These are phyloP conservation scores for Phallusia fumigata DNA, from an alignment of 23 tunicate genomes.

Conservation along the genomic window DNA sequence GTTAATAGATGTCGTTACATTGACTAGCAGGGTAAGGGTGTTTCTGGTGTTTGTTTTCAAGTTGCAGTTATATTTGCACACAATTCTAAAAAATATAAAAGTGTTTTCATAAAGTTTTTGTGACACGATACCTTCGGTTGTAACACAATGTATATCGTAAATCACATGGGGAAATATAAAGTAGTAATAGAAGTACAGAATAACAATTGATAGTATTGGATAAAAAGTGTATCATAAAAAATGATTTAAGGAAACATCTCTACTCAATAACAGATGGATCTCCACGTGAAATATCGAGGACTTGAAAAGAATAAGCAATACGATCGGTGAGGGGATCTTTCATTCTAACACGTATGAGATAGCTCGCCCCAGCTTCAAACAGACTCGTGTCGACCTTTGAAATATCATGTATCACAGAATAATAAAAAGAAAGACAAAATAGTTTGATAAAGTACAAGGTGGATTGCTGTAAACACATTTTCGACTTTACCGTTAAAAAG, in stretches of 20 bases:
- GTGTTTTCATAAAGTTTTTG: no score
- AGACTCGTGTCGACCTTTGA: constrained; percentile 35
- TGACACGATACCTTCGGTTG: no score
- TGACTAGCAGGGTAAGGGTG: constrained; percentile 25
- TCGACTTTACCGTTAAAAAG: background rate
- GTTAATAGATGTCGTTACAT: background rate
- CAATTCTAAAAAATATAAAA: constrained; percentile 45
- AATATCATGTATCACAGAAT: background rate
- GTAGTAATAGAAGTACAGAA: no score
- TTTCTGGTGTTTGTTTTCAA: constrained; percentile 46
- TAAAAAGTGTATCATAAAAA: no score
- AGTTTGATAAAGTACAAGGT: no score
- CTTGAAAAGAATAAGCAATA: constrained; percentile 41
- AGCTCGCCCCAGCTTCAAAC: constrained; percentile 20
- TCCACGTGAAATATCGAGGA: constrained; percentile 32
- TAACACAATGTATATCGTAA: no score
- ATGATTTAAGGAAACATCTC: no score
- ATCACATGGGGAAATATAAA: no score
- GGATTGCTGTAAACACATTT: background rate
- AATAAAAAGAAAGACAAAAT: background rate
- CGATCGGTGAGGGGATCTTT: constrained; percentile 22
- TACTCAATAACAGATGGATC: constrained; percentile 28
- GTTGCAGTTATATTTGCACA: constrained; percentile 52
- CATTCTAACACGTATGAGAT: constrained; percentile 45
- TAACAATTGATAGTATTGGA: no score